Evolutionary conservation across 2,888 invertebrate species (phyloP), one percentile per base, ranked within the genome.

Genomic region (Chaitophorus viminalis): DNA sequence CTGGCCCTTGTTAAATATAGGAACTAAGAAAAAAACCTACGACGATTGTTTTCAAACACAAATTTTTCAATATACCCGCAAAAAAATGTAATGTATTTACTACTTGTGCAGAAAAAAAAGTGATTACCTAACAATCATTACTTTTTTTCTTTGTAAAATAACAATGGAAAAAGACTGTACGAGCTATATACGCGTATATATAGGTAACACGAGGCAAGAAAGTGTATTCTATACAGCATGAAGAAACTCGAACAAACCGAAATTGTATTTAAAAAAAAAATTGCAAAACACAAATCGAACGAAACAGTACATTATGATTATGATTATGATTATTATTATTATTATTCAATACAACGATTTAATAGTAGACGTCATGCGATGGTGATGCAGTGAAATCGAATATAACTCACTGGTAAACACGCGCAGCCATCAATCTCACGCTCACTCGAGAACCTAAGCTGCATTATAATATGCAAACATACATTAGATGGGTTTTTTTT

Each of bases 401-500:
- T 60, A 75, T 39, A 74, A 72, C 33, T 36, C n/a, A n/a, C 9
- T 46, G 54, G n/a, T 21, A 36, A n/a, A 70, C 18, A 29, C 31
- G 14, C 46, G 11, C 46, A 46, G n/a, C 54, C 54, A 82, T 82
- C 52, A 21, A 54, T 82, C 72, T 82, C 33, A 33, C 36, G 74
- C 74, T 36, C 36, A 74, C 52, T 82, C 46, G 46, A 82, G 21
- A 31, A 82, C 82, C 70, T 46, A 65, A 54, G 54, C 72, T 46
- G 39, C 46, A 31, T 18, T 74, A 74, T 72, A 31, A 65, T 46
- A 65, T 65, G 79, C 78, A 72, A 60, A 75, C 65, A 65, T 21
- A 65, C 65, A 75, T 87, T 65, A 87, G 79, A 87, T 81, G 87
- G 79, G 46, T 29, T 87, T 74, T 75, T 76, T 74, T 82, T 39